Evolutionary conservation across 2,113 vertebrate species (phyloP).

Genomic region (Gambusia holbrooki): DNA sequence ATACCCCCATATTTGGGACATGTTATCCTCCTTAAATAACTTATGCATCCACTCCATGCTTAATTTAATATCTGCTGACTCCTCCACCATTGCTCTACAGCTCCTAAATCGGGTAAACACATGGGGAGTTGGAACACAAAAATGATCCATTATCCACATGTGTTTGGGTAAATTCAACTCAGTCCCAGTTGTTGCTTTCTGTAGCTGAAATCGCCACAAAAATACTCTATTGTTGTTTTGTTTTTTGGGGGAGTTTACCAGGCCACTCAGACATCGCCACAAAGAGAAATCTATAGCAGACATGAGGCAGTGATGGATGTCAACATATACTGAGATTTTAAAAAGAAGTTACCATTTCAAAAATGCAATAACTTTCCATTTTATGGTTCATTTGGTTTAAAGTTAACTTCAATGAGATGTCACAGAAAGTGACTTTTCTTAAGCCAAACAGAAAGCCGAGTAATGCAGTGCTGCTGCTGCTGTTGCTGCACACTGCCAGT

Average conservation of each 20-base stretch:
- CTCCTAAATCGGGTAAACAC: conserved; percentile 53
- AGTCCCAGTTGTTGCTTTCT: conserved; percentile 61
- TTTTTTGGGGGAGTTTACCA: conserved; percentile 8
- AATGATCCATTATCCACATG: conserved; percentile 77
- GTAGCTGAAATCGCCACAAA: conserved; percentile 47
- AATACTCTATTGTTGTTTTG: conserved; percentile 36
- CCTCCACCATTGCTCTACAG: conserved; percentile 46
- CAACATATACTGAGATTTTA: conserved; percentile 30
- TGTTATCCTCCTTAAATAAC: conserved; percentile 70
- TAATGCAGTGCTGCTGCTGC: background rate
- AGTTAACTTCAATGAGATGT: background rate
- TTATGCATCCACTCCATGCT: conserved; percentile 73
- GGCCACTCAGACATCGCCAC: conserved; percentile 17
- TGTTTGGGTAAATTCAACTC: conserved; percentile 59
- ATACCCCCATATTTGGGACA: conserved; percentile 53
- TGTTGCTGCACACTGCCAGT: background rate
- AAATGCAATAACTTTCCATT: conserved; percentile 9
- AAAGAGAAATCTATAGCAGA: conserved; percentile 27
- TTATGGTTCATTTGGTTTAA: background rate
- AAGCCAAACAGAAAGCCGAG: background rate
- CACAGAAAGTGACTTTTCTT: no score
- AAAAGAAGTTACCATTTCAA: background rate
- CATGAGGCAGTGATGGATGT: no score
- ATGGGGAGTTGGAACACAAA: conserved; percentile 59
- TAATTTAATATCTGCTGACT: conserved; percentile 75